phyloP scores from a whole-genome alignment of 2,113 vertebrate species.

The Labeo rohita region DNA sequence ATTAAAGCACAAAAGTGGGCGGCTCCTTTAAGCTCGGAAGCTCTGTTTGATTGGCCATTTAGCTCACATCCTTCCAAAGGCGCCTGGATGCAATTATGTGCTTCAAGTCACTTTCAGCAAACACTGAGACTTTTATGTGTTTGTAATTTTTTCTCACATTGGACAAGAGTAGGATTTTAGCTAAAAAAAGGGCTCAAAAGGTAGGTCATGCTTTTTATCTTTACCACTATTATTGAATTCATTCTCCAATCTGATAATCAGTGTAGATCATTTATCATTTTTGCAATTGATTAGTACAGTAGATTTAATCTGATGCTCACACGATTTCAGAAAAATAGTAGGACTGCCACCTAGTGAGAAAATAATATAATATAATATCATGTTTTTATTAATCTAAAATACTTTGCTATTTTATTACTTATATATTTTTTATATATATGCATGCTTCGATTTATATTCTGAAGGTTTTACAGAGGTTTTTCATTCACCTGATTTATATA shows the following conservation, averaged over 20 bases:
- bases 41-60: constrained; percentile 50
- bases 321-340: constrained; percentile 68
- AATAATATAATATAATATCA: neutral
- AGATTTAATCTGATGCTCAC: neutral
- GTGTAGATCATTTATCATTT: neutral
- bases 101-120: neutral
- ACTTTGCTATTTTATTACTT: neutral
- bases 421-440: neutral
- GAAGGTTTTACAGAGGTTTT: neutral
- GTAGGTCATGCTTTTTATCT: neutral
- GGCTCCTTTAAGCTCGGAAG: constrained; percentile 34
- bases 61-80: constrained; percentile 20
- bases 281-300: neutral
- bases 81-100: constrained; percentile 10
- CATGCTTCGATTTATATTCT: neutral
- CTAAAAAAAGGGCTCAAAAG: neutral
- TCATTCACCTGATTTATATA: neutral
- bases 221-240: neutral
- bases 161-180: neutral
- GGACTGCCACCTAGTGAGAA: constrained; percentile 85
- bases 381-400: neutral
- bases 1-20: constrained; percentile 36
- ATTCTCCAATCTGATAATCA: neutral
- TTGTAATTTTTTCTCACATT: neutral
- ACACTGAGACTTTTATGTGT: neutral